Evolutionary conservation across 2,113 vertebrate genomes (phyloP).

Genomic region (Cisticola juncidis): DNA sequence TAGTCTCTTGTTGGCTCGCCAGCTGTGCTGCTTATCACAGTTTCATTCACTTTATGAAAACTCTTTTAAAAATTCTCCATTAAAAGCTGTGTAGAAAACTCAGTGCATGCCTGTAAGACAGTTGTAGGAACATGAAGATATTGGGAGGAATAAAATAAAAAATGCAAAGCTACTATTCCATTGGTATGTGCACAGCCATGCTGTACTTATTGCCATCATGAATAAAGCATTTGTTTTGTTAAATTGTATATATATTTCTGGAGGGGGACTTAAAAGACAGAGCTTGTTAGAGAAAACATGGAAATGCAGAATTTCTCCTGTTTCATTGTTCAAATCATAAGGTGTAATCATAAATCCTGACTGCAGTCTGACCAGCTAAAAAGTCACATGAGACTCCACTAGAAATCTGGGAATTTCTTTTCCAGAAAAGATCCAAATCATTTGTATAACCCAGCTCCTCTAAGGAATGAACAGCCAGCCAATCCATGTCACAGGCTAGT

Average conservation of each 20-base stretch:
- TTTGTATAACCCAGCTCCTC: background rate
- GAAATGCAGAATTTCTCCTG: background rate
- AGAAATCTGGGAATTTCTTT: background rate
- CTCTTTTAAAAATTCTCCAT: background rate
- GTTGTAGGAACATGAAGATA: slow-evolving; percentile 13
- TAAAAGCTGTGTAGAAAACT: background rate
- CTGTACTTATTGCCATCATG: slow-evolving; percentile 10
- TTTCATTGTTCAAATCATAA: background rate
- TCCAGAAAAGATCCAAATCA: too few species aligned
- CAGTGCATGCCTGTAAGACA: background rate
- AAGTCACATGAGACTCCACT: background rate
- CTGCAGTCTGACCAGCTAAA: background rate
- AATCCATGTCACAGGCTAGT: background rate
- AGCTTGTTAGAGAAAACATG: slow-evolving; percentile 17
- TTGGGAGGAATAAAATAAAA: slow-evolving; percentile 35
- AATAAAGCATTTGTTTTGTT: slow-evolving; percentile 49
- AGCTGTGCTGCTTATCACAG: slow-evolving; percentile 4
- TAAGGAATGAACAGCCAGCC: background rate
- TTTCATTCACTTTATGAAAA: slow-evolving; percentile 11
- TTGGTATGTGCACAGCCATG: background rate
- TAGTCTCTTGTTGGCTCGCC: background rate
- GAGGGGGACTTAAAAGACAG: slow-evolving; percentile 2
- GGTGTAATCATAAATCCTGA: slow-evolving; percentile 7
- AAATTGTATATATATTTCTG: slow-evolving; percentile 47
- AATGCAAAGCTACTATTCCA: background rate